Conservation (phyloP, 1,140 invertebrate species). For the Fopius arisanus region DNA sequence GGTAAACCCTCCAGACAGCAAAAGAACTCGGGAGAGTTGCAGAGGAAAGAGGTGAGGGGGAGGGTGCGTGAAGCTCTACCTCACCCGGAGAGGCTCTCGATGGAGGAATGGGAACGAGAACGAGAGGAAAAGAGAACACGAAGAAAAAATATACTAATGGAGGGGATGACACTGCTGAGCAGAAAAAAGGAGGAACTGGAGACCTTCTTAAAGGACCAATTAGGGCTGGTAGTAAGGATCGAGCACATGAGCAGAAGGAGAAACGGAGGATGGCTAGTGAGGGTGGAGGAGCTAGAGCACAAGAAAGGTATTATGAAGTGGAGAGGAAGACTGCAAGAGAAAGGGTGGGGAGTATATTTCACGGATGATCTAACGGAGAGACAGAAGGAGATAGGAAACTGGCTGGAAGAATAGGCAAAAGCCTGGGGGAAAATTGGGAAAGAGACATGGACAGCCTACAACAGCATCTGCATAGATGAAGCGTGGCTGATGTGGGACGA, state of each 20-base stretch:
- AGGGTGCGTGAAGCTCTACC: too few species aligned
- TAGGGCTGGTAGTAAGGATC: not conserved
- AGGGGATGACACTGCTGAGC: not conserved
- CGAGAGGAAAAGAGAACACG: not conserved
- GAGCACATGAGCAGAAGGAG: not conserved
- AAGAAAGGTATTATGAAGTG: conserved; percentile 2
- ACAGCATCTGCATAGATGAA: not conserved
- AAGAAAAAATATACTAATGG: not conserved
- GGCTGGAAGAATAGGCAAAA: conserved; percentile 18
- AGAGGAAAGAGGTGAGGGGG: too few species aligned
- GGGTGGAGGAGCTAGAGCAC: not conserved
- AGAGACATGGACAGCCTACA: too few species aligned
- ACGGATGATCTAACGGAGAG: conserved; percentile 32
- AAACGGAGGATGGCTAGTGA: not conserved
- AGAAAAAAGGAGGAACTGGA: not conserved
- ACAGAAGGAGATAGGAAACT: conserved; percentile 29
- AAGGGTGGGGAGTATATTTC: conserved; percentile 22
- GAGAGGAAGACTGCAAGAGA: not conserved
- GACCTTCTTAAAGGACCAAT: not conserved
- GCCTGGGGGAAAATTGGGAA: conserved; percentile 15
- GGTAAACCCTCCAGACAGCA: not conserved
- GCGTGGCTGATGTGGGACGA: not conserved
- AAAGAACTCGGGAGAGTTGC: too few species aligned
- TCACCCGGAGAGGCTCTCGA: too few species aligned
- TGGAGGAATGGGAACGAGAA: not conserved